Conservation (phyloP, 2,888 invertebrate genomes). For the Thecocarcelia acutangulata region DNA sequence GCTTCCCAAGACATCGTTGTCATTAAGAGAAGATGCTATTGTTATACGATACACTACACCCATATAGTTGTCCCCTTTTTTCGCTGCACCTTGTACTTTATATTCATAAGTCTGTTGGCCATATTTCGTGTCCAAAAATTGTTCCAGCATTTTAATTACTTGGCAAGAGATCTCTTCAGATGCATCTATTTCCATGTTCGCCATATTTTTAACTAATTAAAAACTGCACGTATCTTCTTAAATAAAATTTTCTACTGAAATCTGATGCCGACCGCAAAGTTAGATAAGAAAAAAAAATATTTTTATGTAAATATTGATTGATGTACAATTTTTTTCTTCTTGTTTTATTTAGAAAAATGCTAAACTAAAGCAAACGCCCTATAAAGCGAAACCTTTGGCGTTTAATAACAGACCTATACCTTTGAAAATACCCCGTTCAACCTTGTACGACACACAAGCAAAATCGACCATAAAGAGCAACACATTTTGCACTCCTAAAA, state of each 20-base stretch:
- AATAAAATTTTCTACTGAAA: not conserved
- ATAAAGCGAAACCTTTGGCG: constrained; percentile 42
- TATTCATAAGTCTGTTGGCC: constrained; percentile 68
- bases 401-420: constrained; percentile 23
- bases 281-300: not conserved
- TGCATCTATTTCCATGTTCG: not conserved
- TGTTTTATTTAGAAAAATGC: constrained; percentile 52
- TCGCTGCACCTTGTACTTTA: constrained; percentile 72
- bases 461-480: constrained; percentile 68
- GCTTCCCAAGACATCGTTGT: constrained; percentile 1
- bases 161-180: constrained; percentile 29
- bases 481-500: constrained; percentile 75
- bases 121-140: constrained; percentile 71
- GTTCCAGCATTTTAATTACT: constrained; percentile 71
- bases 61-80: constrained; percentile 79
- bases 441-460: constrained; percentile 1
- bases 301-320: not conserved
- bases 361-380: constrained; percentile 58
- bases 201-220: constrained; percentile 33
- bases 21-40: constrained; percentile 22
- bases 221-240: constrained; percentile 2
- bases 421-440: constrained; percentile 26
- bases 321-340: not conserved
- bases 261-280: constrained; percentile 34
- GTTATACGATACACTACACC: constrained; percentile 76